Percentiles rank a stretch among this genome's conserved stretches.
Evolutionary conservation across 2,888 invertebrate genomes (phyloP).

Genomic region (Tetanocera ferruginea): DNA sequence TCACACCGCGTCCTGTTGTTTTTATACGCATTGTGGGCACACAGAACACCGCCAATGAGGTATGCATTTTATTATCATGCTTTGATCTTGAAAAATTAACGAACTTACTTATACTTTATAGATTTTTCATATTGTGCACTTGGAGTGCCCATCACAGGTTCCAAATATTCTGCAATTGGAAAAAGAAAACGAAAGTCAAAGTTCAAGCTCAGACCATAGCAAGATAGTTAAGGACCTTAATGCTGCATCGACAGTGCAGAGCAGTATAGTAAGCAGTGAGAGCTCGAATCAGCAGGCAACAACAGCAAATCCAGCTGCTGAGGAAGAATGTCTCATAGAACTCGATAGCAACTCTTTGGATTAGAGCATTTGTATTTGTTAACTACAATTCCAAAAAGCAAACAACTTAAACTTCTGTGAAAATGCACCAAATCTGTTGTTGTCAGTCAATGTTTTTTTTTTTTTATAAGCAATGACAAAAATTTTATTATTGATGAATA

Average conservation of each 20-base stretch:
- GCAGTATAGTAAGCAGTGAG: slow-evolving; percentile 1
- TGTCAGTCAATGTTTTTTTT: background rate
- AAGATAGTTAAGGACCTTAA: slow-evolving; percentile 21
- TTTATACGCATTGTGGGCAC: slow-evolving; percentile 97
- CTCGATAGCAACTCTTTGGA: slow-evolving; percentile 45
- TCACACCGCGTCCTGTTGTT: slow-evolving; percentile 87
- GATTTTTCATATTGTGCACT: slow-evolving; percentile 98
- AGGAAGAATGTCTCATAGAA: slow-evolving; percentile 47
- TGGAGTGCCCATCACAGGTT: slow-evolving; percentile 91
- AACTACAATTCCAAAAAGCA: background rate
- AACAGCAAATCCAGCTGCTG: slow-evolving; percentile 1
- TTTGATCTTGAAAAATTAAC: background rate
- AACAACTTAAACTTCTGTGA: slow-evolving; percentile 13
- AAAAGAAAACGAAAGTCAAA: slow-evolving; percentile 53
- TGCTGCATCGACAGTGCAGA: slow-evolving; percentile 37
- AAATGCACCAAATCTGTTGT: background rate
- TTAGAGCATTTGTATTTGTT: slow-evolving; percentile 14
- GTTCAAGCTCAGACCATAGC: slow-evolving; percentile 33
- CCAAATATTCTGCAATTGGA: slow-evolving; percentile 56
- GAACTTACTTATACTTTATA: slow-evolving; percentile 61
- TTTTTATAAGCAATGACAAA: too few species aligned
- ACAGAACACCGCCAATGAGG: slow-evolving; percentile 97
- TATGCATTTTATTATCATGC: slow-evolving; percentile 61
- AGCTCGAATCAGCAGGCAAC: background rate
- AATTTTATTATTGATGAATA: too few species aligned